These are phyloP conservation scores for Spea multiplicata DNA, from an alignment of 2,113 vertebrate species.

Conservation along the genomic window DNA sequence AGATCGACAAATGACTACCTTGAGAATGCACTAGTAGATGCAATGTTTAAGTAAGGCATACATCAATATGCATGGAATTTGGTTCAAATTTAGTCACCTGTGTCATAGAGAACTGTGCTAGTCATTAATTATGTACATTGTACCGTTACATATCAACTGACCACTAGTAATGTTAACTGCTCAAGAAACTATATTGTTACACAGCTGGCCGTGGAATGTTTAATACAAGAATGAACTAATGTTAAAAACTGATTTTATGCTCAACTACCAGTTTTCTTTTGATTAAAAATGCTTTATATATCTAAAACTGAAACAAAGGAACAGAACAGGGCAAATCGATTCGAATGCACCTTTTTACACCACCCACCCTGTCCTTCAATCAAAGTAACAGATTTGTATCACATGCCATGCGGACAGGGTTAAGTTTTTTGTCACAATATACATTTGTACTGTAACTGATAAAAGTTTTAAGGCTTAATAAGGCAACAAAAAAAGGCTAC, in stretches of 20 bases:
- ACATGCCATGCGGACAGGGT: too few relatives aligned
- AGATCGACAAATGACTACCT: background rate
- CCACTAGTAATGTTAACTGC: constrained; percentile 22
- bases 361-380: too few relatives aligned
- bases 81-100: background rate
- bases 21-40: background rate
- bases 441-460: too few relatives aligned
- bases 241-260: background rate
- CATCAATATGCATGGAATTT: constrained; percentile 12
- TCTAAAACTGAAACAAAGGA: too few relatives aligned
- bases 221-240: background rate
- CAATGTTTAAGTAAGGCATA: background rate
- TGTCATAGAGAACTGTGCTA: constrained; percentile 11
- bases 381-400: too few relatives aligned
- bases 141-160: constrained; percentile 19
- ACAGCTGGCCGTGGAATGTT: background rate
- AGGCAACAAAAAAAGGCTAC: too few relatives aligned
- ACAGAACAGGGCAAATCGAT: too few relatives aligned
- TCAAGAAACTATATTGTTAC: constrained; percentile 3
- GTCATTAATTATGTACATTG: constrained; percentile 17
- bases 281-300: too few relatives aligned
- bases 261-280: too few relatives aligned
- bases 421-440: too few relatives aligned
- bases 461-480: too few relatives aligned
- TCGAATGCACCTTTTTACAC: too few relatives aligned